Percentiles rank a stretch among this genome's conserved stretches.
Conservation (phyloP, 2,113 vertebrate genomes). For the Dromas ardeola region DNA sequence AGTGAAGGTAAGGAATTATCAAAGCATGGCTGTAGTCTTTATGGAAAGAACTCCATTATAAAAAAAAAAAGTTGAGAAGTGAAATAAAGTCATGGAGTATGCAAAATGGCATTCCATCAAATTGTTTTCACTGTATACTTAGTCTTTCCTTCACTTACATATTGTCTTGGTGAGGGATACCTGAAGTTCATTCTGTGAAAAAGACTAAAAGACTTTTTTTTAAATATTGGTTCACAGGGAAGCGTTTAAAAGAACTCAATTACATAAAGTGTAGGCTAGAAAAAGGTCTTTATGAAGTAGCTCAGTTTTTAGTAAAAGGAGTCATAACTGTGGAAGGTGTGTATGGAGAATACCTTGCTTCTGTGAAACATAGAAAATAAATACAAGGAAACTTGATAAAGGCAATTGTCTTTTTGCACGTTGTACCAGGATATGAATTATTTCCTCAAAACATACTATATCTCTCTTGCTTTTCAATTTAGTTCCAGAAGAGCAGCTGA, state of each 20-base stretch:
- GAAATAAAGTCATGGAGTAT: background rate
- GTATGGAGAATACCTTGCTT: background rate
- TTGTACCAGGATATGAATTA: background rate
- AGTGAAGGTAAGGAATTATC: background rate
- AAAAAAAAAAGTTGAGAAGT: background rate
- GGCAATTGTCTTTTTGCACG: background rate
- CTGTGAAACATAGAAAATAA: background rate
- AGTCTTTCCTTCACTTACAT: background rate
- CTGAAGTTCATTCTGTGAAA: background rate
- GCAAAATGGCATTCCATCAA: background rate
- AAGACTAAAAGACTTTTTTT: background rate
- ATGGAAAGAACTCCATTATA: background rate
- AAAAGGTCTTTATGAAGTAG: background rate
- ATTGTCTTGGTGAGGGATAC: background rate
- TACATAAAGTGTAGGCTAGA: background rate
- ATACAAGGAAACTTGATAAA: background rate
- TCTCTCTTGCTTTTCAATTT: slow-evolving; percentile 31
- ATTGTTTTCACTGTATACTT: background rate
- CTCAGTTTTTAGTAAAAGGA: background rate
- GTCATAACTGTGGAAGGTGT: background rate
- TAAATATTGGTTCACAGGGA: background rate
- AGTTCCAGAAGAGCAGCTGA: slow-evolving; percentile 89
- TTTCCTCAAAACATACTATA: background rate
- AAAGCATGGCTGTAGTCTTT: background rate
- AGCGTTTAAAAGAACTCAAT: background rate